phyloP scores from a whole-genome alignment of 1,140 invertebrate species.

The Pseudomyrmex cubaensis region DNA sequence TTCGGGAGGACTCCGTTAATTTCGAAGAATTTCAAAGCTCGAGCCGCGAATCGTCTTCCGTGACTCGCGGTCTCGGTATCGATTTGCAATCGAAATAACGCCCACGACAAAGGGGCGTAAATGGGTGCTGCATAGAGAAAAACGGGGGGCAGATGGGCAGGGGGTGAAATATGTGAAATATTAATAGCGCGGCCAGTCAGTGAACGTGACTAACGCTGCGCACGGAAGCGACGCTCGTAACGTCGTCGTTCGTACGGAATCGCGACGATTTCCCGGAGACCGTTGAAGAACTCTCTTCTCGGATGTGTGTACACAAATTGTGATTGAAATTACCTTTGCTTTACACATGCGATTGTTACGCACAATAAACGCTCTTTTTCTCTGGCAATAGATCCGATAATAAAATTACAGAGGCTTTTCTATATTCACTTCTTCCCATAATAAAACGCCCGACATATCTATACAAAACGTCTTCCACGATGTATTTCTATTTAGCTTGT shows the following conservation, averaged over 20 bases:
- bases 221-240: conserved; percentile 45
- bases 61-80: conserved; percentile 54
- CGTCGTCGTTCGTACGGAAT: neutral
- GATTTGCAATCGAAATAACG: conserved; percentile 73
- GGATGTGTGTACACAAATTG: conserved; percentile 18
- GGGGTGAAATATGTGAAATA: conserved; percentile 61
- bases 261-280: neutral
- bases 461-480: neutral
- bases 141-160: conserved; percentile 47
- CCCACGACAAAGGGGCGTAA: conserved; percentile 56
- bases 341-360: neutral
- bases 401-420: conserved; percentile 28
- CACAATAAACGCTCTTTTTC: neutral
- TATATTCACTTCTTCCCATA: neutral
- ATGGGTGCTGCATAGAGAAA: conserved; percentile 50
- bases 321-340: conserved; percentile 19
- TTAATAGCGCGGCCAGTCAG: conserved; percentile 56
- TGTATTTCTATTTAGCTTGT: neutral
- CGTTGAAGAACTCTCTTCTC: neutral
- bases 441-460: conserved; percentile 4
- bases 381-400: conserved; percentile 1
- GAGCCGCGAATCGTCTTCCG: conserved; percentile 4
- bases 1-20: neutral
- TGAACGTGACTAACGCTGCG: conserved; percentile 27
- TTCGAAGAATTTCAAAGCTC: conserved; percentile 19